A percentile compares a stretch with the other conserved stretches of the same genome.
These are phyloP conservation scores for Vidua macroura DNA, from an alignment of 2,113 vertebrate genomes.

Conservation along the genomic window DNA sequence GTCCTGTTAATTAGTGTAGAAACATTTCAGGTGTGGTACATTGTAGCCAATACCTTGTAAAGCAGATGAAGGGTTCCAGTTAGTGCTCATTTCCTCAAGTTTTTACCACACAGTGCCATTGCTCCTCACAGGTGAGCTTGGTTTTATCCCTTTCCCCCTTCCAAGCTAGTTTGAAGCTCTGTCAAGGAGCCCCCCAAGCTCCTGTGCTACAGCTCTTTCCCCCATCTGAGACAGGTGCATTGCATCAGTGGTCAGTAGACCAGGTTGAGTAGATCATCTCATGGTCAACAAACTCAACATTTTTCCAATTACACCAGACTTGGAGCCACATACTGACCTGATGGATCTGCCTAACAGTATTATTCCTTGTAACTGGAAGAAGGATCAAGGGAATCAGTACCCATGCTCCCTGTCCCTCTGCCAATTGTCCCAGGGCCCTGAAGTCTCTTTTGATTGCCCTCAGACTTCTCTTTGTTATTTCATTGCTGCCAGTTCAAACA, in stretches of 20 bases:
- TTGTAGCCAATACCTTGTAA: not conserved
- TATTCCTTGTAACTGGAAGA: not conserved
- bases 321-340: not conserved
- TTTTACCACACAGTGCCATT: not conserved
- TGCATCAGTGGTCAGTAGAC: not conserved
- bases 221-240: not conserved
- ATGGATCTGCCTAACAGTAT: not conserved
- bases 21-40: not conserved
- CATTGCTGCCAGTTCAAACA: not conserved
- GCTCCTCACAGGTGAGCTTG: not conserved
- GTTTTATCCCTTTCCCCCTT: not conserved
- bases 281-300: not conserved
- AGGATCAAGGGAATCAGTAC: not conserved
- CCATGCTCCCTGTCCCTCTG: not conserved
- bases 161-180: not conserved
- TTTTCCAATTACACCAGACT: not conserved
- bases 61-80: not conserved
- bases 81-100: not conserved
- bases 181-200: not conserved
- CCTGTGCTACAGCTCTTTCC: not conserved
- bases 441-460: not conserved
- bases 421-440: too few species aligned
- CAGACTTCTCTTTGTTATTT: not conserved
- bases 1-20: not conserved
- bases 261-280: not conserved